Conservation (phyloP, 2,113 vertebrate species). For the Cisticola juncidis region DNA sequence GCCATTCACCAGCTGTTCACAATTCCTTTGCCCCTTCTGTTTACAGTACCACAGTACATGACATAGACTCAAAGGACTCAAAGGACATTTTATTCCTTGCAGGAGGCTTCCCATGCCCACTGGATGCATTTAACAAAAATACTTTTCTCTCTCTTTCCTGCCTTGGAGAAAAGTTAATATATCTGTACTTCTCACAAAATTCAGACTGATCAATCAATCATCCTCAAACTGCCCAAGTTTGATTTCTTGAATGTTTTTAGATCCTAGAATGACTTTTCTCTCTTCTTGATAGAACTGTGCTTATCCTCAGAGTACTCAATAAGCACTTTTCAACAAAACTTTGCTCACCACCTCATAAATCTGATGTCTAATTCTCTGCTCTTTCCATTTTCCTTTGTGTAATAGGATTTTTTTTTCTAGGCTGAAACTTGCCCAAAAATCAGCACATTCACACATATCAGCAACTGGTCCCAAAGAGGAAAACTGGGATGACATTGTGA, state of each 20-base stretch:
- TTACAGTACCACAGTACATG: not conserved
- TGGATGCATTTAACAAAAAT: not conserved
- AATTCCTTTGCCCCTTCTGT: conserved; percentile 41
- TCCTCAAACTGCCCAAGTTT: not conserved
- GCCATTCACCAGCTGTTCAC: conserved; percentile 66
- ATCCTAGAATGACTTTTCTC: not conserved
- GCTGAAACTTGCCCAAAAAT: not conserved
- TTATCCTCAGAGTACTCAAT: not conserved
- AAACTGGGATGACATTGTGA: not conserved
- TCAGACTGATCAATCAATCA: not conserved
- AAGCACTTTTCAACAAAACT: not conserved
- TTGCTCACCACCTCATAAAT: not conserved
- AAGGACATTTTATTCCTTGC: conserved; percentile 21
- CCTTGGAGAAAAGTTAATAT: not conserved
- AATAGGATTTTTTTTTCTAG: not conserved
- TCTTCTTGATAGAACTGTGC: not conserved
- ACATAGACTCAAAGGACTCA: conserved; percentile 19
- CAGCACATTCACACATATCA: not conserved
- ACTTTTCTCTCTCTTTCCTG: not conserved
- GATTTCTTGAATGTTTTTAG: not conserved
- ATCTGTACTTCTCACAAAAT: not conserved
- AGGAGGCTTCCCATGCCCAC: not conserved
- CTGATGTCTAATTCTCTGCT: not conserved
- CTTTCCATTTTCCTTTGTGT: not conserved
- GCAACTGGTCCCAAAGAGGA: not conserved